Percentiles rank a stretch among this genome's conserved stretches.
These are phyloP conservation scores for Trileptium ribeirensis DNA, from an alignment of 2,888 invertebrate genomes.

Conservation along the genomic window DNA sequence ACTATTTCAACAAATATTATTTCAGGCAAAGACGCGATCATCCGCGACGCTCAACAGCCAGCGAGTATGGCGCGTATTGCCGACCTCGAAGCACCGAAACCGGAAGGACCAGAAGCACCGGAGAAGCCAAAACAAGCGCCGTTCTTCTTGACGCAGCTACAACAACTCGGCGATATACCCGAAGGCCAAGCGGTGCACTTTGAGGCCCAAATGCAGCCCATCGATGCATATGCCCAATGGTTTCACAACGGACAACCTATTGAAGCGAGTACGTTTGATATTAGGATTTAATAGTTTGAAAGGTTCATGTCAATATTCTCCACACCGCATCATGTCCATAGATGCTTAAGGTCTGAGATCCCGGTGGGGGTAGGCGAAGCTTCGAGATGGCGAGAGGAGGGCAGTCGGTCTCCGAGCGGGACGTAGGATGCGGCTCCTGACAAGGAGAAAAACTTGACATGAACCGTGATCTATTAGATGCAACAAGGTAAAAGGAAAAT, in stretches of 20 bases:
- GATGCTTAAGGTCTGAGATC: no score
- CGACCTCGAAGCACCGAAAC: slow-evolving; percentile 43
- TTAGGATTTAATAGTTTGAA: no score
- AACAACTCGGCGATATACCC: slow-evolving; percentile 37
- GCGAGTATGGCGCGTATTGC: slow-evolving; percentile 27
- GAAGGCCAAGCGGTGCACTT: slow-evolving; percentile 83
- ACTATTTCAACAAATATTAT: neutral
- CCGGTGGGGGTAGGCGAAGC: no score
- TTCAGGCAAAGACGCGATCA: slow-evolving; percentile 24
- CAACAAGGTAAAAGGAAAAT: no score
- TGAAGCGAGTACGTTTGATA: slow-evolving; percentile 54
- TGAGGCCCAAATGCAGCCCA: slow-evolving; percentile 82
- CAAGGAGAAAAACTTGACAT: no score
- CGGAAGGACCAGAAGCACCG: slow-evolving; percentile 38
- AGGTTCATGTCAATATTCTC: no score
- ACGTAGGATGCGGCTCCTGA: no score
- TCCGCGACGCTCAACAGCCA: slow-evolving; percentile 16
- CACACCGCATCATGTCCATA: no score
- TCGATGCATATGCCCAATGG: slow-evolving; percentile 81
- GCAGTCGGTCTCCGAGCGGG: no score
- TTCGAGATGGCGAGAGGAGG: no score
- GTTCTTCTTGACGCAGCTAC: slow-evolving; percentile 13
- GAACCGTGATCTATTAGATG: no score
- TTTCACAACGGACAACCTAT: slow-evolving; percentile 83
- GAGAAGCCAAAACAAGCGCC: slow-evolving; percentile 42